Evolutionary conservation across 2,797 vertebrate genomes (phyloP).

Genomic region (Centropyge bicolor): DNA sequence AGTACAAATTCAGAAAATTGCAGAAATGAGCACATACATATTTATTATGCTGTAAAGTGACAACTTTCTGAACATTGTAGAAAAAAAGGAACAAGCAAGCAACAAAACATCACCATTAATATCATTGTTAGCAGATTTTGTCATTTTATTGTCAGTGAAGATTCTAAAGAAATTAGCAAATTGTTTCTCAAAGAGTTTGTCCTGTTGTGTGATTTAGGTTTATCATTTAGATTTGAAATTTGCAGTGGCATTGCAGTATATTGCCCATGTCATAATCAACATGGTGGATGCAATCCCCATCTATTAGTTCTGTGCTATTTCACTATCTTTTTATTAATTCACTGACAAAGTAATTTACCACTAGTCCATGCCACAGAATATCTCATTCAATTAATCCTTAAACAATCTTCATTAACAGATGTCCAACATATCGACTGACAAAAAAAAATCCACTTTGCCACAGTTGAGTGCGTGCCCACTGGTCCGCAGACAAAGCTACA

Average conservation of each 20-base stretch:
- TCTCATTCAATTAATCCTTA: neutral
- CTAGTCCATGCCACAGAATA: neutral
- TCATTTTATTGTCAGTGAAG: neutral
- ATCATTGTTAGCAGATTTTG: neutral
- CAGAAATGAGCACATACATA: neutral
- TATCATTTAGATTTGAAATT: neutral
- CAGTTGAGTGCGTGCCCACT: neutral
- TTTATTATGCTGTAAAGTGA: neutral
- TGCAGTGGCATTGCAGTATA: neutral
- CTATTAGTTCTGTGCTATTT: neutral
- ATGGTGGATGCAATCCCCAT: neutral
- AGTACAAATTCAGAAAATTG: neutral
- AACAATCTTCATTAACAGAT: constrained; percentile 12
- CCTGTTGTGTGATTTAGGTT: neutral
- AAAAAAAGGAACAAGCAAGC: neutral
- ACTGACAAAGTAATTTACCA: neutral
- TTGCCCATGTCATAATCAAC: neutral
- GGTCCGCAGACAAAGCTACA: neutral
- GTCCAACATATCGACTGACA: neutral
- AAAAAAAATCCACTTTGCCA: neutral
- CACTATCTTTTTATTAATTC: neutral
- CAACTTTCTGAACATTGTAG: neutral
- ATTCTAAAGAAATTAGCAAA: neutral
- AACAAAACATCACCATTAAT: neutral
- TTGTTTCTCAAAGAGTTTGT: neutral